Evolutionary conservation across 2,113 vertebrate genomes (phyloP), one percentile per base, ranked within the genome.

Genomic region (Tragelaphus scriptus): DNA sequence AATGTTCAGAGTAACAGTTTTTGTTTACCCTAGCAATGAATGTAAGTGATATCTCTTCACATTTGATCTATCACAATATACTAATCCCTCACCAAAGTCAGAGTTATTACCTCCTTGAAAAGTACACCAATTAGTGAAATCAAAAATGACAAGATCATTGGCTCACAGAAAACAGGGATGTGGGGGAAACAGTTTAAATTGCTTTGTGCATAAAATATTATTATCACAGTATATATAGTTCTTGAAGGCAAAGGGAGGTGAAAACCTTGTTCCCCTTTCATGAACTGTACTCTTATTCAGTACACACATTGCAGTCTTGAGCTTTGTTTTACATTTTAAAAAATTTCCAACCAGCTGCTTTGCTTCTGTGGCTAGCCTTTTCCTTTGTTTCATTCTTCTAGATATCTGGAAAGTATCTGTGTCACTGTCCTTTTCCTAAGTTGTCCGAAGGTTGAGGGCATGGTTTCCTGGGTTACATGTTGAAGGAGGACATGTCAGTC

Each of bases 1-100:
- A 53, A 17, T 91, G 44, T 58, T 97, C 77, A 63, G 77, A 91
- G 86, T 96, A 97, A 89, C n/a, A n/a, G 23, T 90, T 97, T 91
- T 92, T 75, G 71, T 95, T 96, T 96, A 63, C 44, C 47, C 53
- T 59, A 21, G 25, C 71, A 91, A 82, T 59, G 79, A 95, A 84
- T 96, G 2, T 82, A 92, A 88, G 68, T 94, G 61, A 16, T 82
- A n/a, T 30, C 28, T 91, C n/a, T 96, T 95, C 86, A 87, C 61
- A 65, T 90, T 92, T 80, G n/a, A 30, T 88, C 23, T 71, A 6
- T 92, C 71, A 26, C 40, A 71, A 25, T 75, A 61, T 17, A 91
- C 1, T 71, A 68, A 89, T 53, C 81, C 30, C 30, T 96, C 32
- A 13, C 53, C 21, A 92, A 30, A 95, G 63, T 90, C 59, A 88